Evolutionary conservation across 2,113 vertebrate species (phyloP).

Genomic region (Sula dactylatra): DNA sequence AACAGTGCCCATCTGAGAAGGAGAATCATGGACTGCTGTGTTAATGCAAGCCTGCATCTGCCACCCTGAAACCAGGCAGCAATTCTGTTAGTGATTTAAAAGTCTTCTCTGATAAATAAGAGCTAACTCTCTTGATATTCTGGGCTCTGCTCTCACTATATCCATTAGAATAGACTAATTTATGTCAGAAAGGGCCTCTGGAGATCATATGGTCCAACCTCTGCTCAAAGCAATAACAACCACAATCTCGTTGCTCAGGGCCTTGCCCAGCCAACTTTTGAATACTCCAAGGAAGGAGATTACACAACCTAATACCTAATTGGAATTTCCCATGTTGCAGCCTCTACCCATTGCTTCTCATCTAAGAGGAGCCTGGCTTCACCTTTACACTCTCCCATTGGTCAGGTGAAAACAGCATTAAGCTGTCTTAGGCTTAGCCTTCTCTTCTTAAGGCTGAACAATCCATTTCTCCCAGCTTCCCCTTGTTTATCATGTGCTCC

Average conservation of each 20-base stretch:
- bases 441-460: neutral
- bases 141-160: neutral
- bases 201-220: neutral
- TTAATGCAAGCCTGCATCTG: neutral
- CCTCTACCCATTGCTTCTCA: neutral
- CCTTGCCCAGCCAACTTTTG: neutral
- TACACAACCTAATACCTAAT: neutral
- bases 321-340: neutral
- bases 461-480: neutral
- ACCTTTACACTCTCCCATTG: neutral
- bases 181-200: neutral
- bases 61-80: neutral
- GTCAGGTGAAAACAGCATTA: neutral
- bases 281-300: neutral
- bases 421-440: neutral
- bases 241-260: fast-evolving
- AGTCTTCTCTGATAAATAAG: neutral
- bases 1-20: neutral
- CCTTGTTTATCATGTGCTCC: neutral
- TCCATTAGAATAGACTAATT: neutral
- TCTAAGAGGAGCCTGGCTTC: neutral
- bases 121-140: neutral
- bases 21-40: neutral
- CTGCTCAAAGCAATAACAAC: neutral
- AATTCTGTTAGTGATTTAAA: neutral